Base-by-base conservation (phyloP, 2,888 invertebrate species). In the Eupithecia vulgata region DNA sequence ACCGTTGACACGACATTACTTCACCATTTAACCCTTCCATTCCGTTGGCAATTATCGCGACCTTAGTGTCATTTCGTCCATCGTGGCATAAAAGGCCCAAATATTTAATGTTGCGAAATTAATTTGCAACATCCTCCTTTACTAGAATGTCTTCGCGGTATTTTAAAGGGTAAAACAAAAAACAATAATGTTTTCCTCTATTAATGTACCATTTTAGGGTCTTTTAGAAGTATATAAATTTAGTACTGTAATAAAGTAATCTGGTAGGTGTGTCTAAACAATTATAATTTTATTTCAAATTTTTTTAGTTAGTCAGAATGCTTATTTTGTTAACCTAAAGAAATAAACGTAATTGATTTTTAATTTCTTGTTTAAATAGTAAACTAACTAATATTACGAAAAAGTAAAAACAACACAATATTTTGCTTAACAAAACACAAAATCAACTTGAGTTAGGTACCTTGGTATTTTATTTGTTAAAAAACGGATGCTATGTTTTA, bases 31-130 rank as follows among this genome's bases (percentile, higher is more conserved):
- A 76, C 77, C 79, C 78, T 74, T 73, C 70, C 74, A 76, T 78
- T 76, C 73, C 59, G 48, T 69, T 74, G 73, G 74, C 76, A 78
- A 79, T 78, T 76, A 78, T 76, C 65, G 65, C 42, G 45, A 61
- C 72, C 72, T 70, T 64, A 72, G 73, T 74, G 61, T 77, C 77
- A 74, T 73, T 75, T 72, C 68, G 75, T 72, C 66, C 72, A 72
- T 72, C 68, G 52, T 59, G 72, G 25, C 48, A 68, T 76, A 76
- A 76, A 76, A 72, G 61, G 67, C 48, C 68, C 68, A 73, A 52
- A 76, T 78, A 76, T 76, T 80, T 77, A 74, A 78, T 78, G 79
- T 74, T 25, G 64, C 70, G 52, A 75, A 78, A 77, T 78, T 75
- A 74, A 74, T 77, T 77, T 64, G 65, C 67, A 74, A 68, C 42